phyloP scores from a whole-genome alignment of 2,113 vertebrate genomes.

The Pimephales promelas region DNA sequence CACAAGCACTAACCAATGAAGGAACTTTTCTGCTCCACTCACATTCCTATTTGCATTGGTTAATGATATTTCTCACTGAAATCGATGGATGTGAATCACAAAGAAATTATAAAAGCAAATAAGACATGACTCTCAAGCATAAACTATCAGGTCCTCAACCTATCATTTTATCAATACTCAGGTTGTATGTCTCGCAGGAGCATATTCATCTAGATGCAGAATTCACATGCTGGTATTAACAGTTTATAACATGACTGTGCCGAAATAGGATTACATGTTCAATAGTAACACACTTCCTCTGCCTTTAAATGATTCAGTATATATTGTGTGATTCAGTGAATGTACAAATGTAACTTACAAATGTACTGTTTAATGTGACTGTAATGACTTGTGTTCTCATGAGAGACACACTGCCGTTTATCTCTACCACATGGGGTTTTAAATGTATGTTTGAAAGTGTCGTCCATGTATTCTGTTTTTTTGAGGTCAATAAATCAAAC shows the following conservation, averaged over 20 bases:
- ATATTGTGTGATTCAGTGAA: slow-evolving; percentile 55
- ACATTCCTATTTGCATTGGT: background rate
- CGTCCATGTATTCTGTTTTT: slow-evolving; percentile 49
- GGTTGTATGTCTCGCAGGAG: slow-evolving; percentile 53
- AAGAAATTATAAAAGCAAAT: background rate
- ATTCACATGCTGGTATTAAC: slow-evolving; percentile 8
- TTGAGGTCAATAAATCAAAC: slow-evolving; percentile 71
- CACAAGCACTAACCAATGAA: background rate
- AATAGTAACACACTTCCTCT: slow-evolving; percentile 21
- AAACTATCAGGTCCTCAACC: background rate
- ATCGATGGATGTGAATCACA: background rate
- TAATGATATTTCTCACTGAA: slow-evolving; percentile 2
- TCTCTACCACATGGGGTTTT: slow-evolving; percentile 38
- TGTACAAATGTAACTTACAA: slow-evolving; percentile 68
- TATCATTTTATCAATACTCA: slow-evolving; percentile 59
- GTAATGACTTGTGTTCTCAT: slow-evolving; percentile 40
- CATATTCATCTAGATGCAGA: background rate
- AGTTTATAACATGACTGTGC: slow-evolving; percentile 8
- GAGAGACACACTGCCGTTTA: slow-evolving; percentile 55
- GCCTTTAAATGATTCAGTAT: slow-evolving; percentile 52
- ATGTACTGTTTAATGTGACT: slow-evolving; percentile 57
- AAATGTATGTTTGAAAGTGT: slow-evolving; percentile 53
- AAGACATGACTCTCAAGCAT: background rate
- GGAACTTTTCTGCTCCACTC: background rate
- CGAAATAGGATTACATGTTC: slow-evolving; percentile 19